These are phyloP conservation scores for Panagrolaimus sp. DNA, from an alignment of 1,140 invertebrate genomes.

Conservation along the genomic window DNA sequence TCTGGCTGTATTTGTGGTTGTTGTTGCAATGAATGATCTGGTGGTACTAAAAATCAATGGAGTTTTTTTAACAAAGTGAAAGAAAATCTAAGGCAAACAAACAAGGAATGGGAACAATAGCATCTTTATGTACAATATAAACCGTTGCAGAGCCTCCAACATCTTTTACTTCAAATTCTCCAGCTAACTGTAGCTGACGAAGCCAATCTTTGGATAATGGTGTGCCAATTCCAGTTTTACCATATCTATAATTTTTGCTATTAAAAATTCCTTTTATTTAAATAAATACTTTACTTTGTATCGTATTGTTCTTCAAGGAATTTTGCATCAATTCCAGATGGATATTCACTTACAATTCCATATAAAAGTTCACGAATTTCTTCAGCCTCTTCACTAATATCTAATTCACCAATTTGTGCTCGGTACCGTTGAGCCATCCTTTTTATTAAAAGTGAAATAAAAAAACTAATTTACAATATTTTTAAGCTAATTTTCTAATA, in stretches of 20 bases:
- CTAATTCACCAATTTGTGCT: conserved; percentile 12
- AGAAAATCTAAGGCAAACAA: background rate
- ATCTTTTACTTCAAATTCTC: conserved; percentile 32
- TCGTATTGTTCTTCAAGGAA: conserved; percentile 30
- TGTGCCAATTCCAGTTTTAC: conserved; percentile 28
- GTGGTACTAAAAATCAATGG: too few species aligned
- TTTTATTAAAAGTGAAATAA: too few species aligned
- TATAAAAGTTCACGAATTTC: conserved; percentile 25
- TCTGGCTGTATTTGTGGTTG: background rate
- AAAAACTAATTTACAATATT: too few species aligned
- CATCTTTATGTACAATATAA: conserved; percentile 17
- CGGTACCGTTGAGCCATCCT: conserved; percentile 10
- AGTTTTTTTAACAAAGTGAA: background rate
- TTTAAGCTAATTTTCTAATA: too few species aligned
- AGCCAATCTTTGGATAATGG: conserved; percentile 29
- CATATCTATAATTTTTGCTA: conserved; percentile 19
- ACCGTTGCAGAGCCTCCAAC: conserved; percentile 7
- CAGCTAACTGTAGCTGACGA: conserved; percentile 16
- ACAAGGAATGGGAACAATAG: background rate
- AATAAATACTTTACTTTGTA: conserved; percentile 23
- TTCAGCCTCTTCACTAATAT: conserved; percentile 21
- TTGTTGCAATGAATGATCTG: too few species aligned
- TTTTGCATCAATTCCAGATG: conserved; percentile 25
- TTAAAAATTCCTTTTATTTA: too few species aligned
- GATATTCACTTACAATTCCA: conserved; percentile 26